Conservation (phyloP, 2,888 invertebrate genomes). For the Dicycla oo region DNA sequence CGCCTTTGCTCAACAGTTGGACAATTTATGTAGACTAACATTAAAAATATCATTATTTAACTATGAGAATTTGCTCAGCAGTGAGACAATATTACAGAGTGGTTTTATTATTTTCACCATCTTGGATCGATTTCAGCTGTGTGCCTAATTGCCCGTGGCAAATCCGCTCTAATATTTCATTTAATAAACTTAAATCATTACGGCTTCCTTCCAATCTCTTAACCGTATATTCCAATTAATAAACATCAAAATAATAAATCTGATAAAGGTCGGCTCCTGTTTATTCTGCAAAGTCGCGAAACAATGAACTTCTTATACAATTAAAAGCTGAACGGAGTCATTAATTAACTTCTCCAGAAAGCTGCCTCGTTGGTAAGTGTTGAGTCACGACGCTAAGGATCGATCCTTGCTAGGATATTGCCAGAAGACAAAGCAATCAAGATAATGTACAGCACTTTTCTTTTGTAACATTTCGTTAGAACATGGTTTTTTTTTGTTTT, state of each 20-base stretch:
- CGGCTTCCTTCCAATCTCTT: not conserved
- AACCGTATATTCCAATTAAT: conserved; percentile 26
- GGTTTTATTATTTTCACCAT: too few species aligned
- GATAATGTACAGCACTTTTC: not conserved
- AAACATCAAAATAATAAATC: conserved; percentile 55
- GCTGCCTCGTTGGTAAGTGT: conserved; percentile 34
- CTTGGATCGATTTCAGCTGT: too few species aligned
- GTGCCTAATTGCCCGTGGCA: not conserved
- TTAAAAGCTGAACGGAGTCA: conserved; percentile 47
- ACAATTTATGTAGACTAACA: too few species aligned
- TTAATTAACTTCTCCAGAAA: conserved; percentile 52
- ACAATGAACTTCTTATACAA: conserved; percentile 60
- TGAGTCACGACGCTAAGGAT: conserved; percentile 27
- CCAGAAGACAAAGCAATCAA: not conserved
- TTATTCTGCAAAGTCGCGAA: conserved; percentile 41
- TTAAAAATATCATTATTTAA: too few species aligned
- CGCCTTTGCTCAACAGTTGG: too few species aligned
- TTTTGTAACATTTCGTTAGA: too few species aligned
- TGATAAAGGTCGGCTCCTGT: conserved; percentile 45
- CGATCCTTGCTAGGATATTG: not conserved
- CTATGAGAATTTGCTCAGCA: too few species aligned
- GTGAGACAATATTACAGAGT: too few species aligned
- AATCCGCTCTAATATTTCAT: not conserved
- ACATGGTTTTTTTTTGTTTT: too few species aligned
- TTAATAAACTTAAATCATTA: not conserved